Evolutionary conservation across 2,888 invertebrate genomes (phyloP).

Genomic region (Ophraella communa): DNA sequence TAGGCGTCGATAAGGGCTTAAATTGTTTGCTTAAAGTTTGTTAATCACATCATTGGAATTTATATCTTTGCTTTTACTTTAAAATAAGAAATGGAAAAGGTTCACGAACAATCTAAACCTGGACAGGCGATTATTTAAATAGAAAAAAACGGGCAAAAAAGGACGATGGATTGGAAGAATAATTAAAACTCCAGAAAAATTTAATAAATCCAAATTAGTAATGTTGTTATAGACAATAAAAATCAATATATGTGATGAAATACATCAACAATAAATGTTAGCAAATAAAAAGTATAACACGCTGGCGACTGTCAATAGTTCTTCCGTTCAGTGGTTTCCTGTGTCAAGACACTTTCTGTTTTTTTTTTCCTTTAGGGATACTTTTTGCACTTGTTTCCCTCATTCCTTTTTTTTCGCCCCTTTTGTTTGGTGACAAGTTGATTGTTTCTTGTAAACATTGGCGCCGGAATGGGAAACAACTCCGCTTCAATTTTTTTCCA

Average conservation of each 20-base stretch:
- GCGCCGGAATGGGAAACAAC: not conserved
- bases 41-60: conserved; percentile 20
- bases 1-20: conserved; percentile 19
- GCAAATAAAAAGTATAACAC: conserved; percentile 31
- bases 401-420: conserved; percentile 1
- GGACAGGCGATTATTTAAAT: conserved; percentile 4
- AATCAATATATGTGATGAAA: not conserved
- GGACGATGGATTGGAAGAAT: not conserved
- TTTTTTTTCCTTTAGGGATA: conserved; percentile 18
- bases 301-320: conserved; percentile 43
- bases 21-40: conserved; percentile 25
- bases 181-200: no score
- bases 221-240: no score
- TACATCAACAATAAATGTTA: conserved; percentile 36
- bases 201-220: no score
- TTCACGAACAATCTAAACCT: conserved; percentile 12
- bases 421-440: conserved; percentile 25
- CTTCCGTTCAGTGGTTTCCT: conserved; percentile 48
- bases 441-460: conserved; percentile 23
- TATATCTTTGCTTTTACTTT: conserved; percentile 14
- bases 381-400: not conserved
- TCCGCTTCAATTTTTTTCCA: not conserved
- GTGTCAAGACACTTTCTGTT: conserved; percentile 43
- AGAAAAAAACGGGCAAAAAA: not conserved
- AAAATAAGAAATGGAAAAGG: conserved; percentile 5